Percentiles rank a stretch among this genome's conserved stretches.
These are phyloP conservation scores for Arvicanthis niloticus DNA, from an alignment of 2,113 vertebrate species.

Conservation along the genomic window DNA sequence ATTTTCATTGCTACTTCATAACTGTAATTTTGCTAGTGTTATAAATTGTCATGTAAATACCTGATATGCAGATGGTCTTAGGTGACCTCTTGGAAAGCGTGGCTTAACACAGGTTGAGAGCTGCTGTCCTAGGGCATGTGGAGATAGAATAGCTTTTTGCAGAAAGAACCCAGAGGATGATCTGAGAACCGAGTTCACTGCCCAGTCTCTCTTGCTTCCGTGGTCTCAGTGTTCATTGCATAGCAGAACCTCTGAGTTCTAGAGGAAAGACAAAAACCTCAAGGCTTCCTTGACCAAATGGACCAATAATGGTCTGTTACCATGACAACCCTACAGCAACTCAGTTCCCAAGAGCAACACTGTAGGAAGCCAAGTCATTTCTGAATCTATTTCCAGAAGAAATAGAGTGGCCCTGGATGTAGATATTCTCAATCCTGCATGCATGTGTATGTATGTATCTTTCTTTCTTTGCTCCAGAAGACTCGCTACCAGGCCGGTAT, in stretches of 20 bases:
- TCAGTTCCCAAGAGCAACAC: background rate
- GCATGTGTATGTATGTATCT: background rate
- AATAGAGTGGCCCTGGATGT: too few relatives aligned
- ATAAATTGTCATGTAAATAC: background rate
- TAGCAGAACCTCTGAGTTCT: background rate
- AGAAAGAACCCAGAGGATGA: background rate
- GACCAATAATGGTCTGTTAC: background rate
- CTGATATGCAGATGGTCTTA: background rate
- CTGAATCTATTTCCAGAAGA: background rate
- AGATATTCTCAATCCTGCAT: background rate
- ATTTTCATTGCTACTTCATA: background rate
- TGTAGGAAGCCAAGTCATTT: background rate
- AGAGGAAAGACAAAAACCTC: background rate
- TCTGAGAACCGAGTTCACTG: background rate
- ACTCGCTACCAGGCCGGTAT: slow-evolving; percentile 90
- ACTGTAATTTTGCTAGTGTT: background rate
- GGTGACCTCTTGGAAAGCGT: background rate
- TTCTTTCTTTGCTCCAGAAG: slow-evolving; percentile 86
- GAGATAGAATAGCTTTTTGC: background rate
- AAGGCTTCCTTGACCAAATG: background rate
- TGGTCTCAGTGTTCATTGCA: background rate
- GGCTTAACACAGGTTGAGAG: background rate
- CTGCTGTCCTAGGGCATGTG: background rate
- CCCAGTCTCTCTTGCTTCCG: background rate
- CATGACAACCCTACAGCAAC: background rate